These are phyloP conservation scores for Phacellophora camtschatica DNA, from an alignment of 30 jellyfish, hydroid and myxozoan species.

Conservation along the genomic window DNA sequence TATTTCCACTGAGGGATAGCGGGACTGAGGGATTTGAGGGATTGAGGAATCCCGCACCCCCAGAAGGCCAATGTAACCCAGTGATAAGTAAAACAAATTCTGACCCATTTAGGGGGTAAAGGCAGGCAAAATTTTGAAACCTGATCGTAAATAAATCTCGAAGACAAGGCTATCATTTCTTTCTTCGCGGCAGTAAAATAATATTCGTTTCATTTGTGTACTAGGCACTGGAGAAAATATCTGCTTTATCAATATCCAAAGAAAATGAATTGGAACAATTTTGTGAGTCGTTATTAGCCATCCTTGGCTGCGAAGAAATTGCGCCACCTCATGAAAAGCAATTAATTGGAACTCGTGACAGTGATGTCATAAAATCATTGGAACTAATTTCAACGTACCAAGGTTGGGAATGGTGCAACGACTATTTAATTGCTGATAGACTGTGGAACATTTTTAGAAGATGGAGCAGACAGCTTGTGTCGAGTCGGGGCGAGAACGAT, in stretches of 20 bases:
- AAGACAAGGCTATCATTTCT: no score
- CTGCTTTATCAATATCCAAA: not conserved
- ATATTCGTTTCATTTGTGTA: not conserved
- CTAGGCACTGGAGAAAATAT: constrained; percentile 10
- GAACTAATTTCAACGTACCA: constrained; percentile 16
- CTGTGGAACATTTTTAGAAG: constrained; percentile 47
- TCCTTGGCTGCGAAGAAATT: not conserved
- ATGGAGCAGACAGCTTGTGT: constrained; percentile 34
- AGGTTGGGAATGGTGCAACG: constrained; percentile 72
- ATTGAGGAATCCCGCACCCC: no score
- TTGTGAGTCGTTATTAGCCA: constrained; percentile 3
- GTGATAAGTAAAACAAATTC: no score
- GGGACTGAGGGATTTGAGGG: no score
- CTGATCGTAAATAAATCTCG: no score
- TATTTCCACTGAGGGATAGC: no score
- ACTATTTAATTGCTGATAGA: constrained; percentile 31
- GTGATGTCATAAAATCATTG: constrained; percentile 4
- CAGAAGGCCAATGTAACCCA: no score
- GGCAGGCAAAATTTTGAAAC: no score
- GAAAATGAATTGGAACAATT: not conserved
- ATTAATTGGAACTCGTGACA: not conserved
- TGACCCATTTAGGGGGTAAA: no score
- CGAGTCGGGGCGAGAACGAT: not conserved
- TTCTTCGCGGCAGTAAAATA: no score
- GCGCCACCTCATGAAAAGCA: not conserved